phyloP scores from a whole-genome alignment of 2,888 invertebrate species.

The Orthonychiurus folsomi region DNA sequence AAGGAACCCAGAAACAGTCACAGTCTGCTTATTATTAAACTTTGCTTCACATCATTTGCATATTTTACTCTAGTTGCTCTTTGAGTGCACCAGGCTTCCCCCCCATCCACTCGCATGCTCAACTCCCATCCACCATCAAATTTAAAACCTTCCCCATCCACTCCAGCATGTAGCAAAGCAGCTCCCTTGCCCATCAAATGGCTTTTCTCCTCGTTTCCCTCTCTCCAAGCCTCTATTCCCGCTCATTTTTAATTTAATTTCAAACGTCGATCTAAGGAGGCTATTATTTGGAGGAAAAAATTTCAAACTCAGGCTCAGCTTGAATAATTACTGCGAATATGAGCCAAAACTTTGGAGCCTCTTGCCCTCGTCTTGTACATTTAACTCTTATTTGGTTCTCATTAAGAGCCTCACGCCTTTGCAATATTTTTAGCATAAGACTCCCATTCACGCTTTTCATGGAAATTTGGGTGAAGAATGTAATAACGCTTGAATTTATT shows the following conservation, averaged over 20 bases:
- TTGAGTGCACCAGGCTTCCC: background rate
- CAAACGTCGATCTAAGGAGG: background rate
- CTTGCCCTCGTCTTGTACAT: background rate
- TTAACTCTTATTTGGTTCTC: background rate
- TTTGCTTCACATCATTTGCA: background rate
- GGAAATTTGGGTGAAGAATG: background rate
- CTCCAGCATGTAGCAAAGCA: no score
- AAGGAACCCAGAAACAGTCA: background rate
- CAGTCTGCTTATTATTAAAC: slow-evolving; percentile 1
- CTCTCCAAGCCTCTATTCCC: background rate
- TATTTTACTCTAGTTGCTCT: background rate
- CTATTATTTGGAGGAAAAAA: background rate
- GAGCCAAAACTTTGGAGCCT: background rate
- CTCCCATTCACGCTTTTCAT: background rate
- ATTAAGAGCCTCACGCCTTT: background rate
- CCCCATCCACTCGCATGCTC: background rate
- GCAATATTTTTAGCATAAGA: no score
- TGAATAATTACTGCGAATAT: background rate
- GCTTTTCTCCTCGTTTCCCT: no score
- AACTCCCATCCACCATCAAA: no score
- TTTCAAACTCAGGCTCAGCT: background rate
- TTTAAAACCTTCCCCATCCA: no score
- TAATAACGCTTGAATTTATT: background rate
- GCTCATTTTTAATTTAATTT: background rate
- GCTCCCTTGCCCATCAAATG: no score